Conservation (phyloP, 2,888 invertebrate genomes). For the Onthophagus sagittarius region DNA sequence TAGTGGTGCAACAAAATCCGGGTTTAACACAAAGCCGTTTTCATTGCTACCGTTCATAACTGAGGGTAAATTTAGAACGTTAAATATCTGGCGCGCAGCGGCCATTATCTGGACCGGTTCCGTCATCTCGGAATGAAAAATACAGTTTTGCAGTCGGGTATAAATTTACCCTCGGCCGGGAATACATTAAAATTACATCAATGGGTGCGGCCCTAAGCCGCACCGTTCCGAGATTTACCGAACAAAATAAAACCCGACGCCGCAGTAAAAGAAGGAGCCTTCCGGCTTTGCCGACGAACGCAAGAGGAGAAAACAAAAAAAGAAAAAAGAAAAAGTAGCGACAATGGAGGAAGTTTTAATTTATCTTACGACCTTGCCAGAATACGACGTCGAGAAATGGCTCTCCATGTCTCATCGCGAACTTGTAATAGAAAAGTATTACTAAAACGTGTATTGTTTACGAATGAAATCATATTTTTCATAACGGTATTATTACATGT, state of each 20-base stretch:
- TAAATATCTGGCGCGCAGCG: background rate
- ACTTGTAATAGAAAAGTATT: background rate
- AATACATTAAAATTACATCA: background rate
- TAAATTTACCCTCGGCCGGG: background rate
- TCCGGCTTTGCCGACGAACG: background rate
- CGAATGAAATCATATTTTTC: background rate
- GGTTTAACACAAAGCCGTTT: background rate
- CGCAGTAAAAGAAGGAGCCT: background rate
- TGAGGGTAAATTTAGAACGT: background rate
- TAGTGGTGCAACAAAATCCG: background rate
- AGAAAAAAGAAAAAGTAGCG: background rate
- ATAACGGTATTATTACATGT: background rate
- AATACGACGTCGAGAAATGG: too few relatives aligned
- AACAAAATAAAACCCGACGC: background rate
- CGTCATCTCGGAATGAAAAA: background rate
- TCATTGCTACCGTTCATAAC: background rate
- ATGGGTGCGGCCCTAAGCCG: background rate
- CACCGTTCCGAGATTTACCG: background rate
- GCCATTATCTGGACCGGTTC: background rate
- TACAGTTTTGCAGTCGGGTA: background rate
- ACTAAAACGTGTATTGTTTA: too few relatives aligned
- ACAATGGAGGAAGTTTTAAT: background rate
- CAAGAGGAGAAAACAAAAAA: background rate
- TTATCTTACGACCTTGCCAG: background rate
- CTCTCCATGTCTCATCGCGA: background rate